Base-by-base conservation (phyloP, 2,888 invertebrate genomes). In the Noctua fimbriata region DNA sequence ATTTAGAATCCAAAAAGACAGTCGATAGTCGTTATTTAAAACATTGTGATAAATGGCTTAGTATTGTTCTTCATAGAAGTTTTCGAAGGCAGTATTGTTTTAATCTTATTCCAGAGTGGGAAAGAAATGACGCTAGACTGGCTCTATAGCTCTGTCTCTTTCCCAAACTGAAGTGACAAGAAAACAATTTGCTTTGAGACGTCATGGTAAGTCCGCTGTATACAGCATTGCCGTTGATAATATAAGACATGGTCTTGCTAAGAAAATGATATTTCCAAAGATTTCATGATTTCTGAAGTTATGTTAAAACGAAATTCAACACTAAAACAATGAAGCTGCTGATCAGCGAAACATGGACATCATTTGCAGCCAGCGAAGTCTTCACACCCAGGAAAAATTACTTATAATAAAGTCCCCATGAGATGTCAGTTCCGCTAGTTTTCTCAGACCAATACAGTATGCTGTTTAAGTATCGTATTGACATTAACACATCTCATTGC, bases 401-500 rank as follows among this genome's bases (percentile, higher is more conserved):
- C 6, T 55, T 55, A 28, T 18, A 63, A 10, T 36, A 6, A 69
- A 69, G 18, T 66, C 44, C n/a, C 58, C n/a, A 63, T 52, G 44
- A 58, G 58, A 60, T 1, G 52, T 60, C 18, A 24, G 44, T 73
- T 84, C 69, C 79, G 66, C 69, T 65, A 70, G 49, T 28, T 70
- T 49, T 44, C 21, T 24, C 21, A 60, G 63, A 71, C 60, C 70
- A 67, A 73, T 79, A 63, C 52, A 55, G 79, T 84, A 41, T 47
- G n/a, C 36, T 66, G 70, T 66, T 74, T 80, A 70, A 84, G 52
- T 65, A 71, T 67, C 28, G 28, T 44, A 69, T 74, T 69, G 73
- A 73, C 58, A 79, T 69, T 60, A 71, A 72, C 67, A 75, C 63
- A 72, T 49, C 58, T 65, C 81, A 65, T 81, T 9, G 63, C 58